Base-by-base conservation (phyloP, 2,888 invertebrate species). In the Steinernema carpocapsae region DNA sequence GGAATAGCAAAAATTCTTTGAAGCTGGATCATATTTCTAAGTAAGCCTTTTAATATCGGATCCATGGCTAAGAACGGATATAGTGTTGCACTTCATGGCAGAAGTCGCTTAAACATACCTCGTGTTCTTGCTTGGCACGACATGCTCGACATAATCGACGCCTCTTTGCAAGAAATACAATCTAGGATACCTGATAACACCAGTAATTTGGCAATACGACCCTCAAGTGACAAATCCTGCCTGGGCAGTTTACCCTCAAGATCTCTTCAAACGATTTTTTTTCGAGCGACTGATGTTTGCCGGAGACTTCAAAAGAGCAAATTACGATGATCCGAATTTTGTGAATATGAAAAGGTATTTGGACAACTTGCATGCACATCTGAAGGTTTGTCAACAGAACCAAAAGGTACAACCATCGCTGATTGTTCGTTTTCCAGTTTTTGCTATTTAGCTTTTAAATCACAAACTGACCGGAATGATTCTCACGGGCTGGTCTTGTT, bases 271-370 rank as follows among this genome's bases (percentile, higher is more conserved):
- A n/a, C n/a, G n/a, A n/a, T n/a, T n/a, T n/a, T 19, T 56, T 12
- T 94, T 94, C 88, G 89, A 90, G 0, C 90, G 91, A 48, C 89
- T 94, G 29, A 94, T 94, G 93, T 90, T 92, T 56, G 94, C 93
- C 0, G 92, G 93, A 76, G 94, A 94, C 0, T 94, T 92, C 86
- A 94, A 94, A 90, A 94, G 94, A 0, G 93, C 94, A 0, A 93
- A 93, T 76, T 93, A 93, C 0, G 91, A 74, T 14, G 26, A 14
- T 12, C 92, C 92, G 88, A 91, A 91, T 76, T 85, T 92, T 73
- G 92, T 93, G 0, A 90, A 92, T 14, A 91, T 92, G 72, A 89
- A 89, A 29, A 90, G 91, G 72, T 92, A 94, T 83, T 89, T 93
- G 72, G 89, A 90, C 72, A 94, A 94, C 86, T 92, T 93, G 86